A percentile compares a stretch with the other conserved stretches of the same genome.
phyloP scores from a whole-genome alignment of 2,888 invertebrate genomes.

The Bedellia somnulentella region DNA sequence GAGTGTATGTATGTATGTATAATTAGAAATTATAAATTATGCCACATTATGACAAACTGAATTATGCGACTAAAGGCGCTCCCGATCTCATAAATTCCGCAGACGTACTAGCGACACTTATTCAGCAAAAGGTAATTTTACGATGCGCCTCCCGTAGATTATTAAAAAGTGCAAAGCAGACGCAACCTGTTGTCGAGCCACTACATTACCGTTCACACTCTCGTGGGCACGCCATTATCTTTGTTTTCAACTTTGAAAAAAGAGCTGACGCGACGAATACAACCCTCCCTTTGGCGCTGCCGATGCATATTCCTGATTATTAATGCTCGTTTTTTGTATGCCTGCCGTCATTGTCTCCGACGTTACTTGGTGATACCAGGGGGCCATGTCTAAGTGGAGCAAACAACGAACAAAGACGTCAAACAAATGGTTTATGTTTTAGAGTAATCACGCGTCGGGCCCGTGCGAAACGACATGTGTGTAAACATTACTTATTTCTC shows the following conservation, averaged over 20 bases:
- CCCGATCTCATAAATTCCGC: no score
- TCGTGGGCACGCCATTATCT: slow-evolving; percentile 23
- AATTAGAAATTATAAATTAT: no score
- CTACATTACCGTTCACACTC: slow-evolving; percentile 3
- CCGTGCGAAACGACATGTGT: slow-evolving; percentile 53
- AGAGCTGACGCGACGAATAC: slow-evolving; percentile 22
- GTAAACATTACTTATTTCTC: no score
- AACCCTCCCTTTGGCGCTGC: slow-evolving; percentile 26
- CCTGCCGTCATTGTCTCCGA: slow-evolving; percentile 45
- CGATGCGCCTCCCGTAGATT: neutral
- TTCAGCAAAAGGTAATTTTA: no score
- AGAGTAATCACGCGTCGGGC: slow-evolving; percentile 59
- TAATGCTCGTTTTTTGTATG: slow-evolving; percentile 54
- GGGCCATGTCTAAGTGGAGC: slow-evolving; percentile 55
- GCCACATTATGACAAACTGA: no score
- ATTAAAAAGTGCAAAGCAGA: neutral
- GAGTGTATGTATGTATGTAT: no score
- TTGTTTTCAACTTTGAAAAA: slow-evolving; percentile 26
- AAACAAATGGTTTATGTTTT: slow-evolving; percentile 62
- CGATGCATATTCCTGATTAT: slow-evolving; percentile 58
- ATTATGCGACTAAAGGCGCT: no score
- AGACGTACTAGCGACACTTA: no score
- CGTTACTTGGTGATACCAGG: slow-evolving; percentile 43
- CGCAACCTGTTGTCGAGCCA: neutral
- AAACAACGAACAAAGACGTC: slow-evolving; percentile 61